A percentile compares a stretch with the other conserved stretches of the same genome.
phyloP scores from a whole-genome alignment of 2,797 vertebrate species.

The Babyrousa celebensis region DNA sequence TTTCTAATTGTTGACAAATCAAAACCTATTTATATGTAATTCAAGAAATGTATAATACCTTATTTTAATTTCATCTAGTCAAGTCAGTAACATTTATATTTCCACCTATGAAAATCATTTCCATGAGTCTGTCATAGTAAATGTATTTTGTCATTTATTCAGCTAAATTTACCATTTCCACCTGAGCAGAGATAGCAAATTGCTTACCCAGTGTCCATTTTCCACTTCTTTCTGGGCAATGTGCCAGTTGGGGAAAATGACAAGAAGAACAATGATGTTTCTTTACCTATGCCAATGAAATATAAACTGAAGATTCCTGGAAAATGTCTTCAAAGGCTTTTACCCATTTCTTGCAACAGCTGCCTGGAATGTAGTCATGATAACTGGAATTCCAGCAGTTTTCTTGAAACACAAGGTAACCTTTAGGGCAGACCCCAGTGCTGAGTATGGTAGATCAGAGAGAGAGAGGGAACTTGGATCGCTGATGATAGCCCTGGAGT shows the following conservation, averaged over 20 bases:
- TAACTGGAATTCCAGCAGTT: not conserved
- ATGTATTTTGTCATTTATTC: slow-evolving; percentile 66
- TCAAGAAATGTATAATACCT: slow-evolving; percentile 36
- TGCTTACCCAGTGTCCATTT: not conserved
- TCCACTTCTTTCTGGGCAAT: not conserved
- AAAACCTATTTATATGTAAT: slow-evolving; percentile 51
- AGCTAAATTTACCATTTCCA: slow-evolving; percentile 51
- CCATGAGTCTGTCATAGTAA: not conserved
- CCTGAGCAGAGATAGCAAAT: not conserved
- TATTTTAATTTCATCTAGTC: slow-evolving; percentile 16
- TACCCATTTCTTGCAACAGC: not conserved
- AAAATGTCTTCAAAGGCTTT: slow-evolving; percentile 33
- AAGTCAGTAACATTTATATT: not conserved
- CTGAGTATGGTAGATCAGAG: not conserved
- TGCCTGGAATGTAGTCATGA: not conserved
- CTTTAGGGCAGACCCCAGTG: not conserved
- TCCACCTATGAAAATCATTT: slow-evolving; percentile 59
- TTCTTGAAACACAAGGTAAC: not conserved
- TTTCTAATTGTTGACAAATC: slow-evolving; percentile 66
- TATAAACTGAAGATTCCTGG: not conserved
- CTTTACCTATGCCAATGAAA: not conserved
- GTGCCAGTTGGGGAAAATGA: not conserved
- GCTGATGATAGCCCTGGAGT: not conserved
- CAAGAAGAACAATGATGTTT: not conserved
- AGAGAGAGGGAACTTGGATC: not conserved